Evolutionary conservation across 1,140 invertebrate species (phyloP), one percentile per base, ranked within the genome.

Genomic region (Lordiphosa stackelbergi): DNA sequence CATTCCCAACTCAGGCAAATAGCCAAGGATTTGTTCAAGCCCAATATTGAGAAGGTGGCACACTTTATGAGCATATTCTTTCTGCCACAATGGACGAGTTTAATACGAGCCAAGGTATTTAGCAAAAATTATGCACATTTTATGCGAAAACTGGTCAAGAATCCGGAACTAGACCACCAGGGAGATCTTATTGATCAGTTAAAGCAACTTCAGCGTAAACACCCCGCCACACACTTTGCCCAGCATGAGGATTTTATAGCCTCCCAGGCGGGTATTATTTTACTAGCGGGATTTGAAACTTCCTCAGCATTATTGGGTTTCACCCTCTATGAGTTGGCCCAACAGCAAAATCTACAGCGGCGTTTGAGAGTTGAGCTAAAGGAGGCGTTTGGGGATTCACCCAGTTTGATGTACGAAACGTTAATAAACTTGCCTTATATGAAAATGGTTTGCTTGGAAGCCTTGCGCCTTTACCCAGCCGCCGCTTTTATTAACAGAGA

Each of bases 201-300:
- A 49, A 81, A 89, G 89, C 47, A 87, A 75, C 85, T 63, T 73
- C 88, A 73, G 53, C 8, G 56, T 10, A 52, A 49, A 7, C 54
- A 46, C 4, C 58, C 43, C 35, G 61, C 12, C 63, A 7, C 10
- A 22, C 72, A 85, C 37, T 85, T 69, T 71, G 54, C 41, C 53
- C 88, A 89, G 59, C 88, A 89, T 3, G 90, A 91, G 6, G 90
- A 92, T 34, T 91, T 93, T 66, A 89, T 95, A 2, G 86, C 92
- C 3, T 90, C 90, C 2, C 91, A 92, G 78, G 89, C 90, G 9
- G 84, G 90, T 8, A 73, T 91, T 5, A 91, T 92, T 55, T 89
- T 92, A 53, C 55, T 93, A 5, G 92, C 92, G 19, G 92, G 93
- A 24, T 93, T 91, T 56, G 92, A 93, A 40, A 93, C 92, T 0